These are phyloP conservation scores for Sesamia inferens DNA, from an alignment of 2,888 invertebrate species.

Conservation along the genomic window DNA sequence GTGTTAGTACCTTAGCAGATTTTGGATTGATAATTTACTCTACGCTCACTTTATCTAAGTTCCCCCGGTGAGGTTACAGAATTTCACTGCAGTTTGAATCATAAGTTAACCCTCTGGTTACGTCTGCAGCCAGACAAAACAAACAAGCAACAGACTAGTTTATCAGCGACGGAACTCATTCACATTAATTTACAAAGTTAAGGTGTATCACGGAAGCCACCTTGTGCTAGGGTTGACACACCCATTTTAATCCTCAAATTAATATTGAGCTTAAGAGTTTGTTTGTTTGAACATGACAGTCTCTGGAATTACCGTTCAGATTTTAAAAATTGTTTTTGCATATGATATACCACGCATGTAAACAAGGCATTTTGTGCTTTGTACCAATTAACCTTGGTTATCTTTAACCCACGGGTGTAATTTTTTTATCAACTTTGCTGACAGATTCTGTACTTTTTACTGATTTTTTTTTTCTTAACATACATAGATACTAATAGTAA, in stretches of 20 bases:
- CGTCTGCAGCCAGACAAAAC: constrained; percentile 23
- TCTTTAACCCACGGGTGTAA: constrained; percentile 4
- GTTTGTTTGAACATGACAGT: neutral
- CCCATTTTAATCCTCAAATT: neutral
- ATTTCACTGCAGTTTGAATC: neutral
- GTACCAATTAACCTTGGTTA: constrained; percentile 22
- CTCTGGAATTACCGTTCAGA: neutral
- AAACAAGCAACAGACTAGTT: constrained; percentile 40
- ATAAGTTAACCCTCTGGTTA: constrained; percentile 22
- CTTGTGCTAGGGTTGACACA: constrained; percentile 25
- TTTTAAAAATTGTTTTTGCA: neutral
- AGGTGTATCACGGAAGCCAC: constrained; percentile 33
- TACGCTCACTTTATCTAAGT: too few relatives aligned
- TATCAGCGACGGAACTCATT: constrained; percentile 40
- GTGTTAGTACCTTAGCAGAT: too few relatives aligned
- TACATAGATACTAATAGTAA: neutral
- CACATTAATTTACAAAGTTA: constrained; percentile 55
- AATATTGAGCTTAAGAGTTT: neutral
- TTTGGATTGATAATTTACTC: too few relatives aligned
- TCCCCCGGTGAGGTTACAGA: too few relatives aligned
- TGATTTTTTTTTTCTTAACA: neutral
- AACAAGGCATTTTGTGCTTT: constrained; percentile 33
- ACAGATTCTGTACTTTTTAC: neutral
- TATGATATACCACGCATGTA: neutral
- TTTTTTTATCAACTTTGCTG: neutral